phyloP scores from a whole-genome alignment of 2,113 vertebrate genomes.

The Chaetodon auriga region DNA sequence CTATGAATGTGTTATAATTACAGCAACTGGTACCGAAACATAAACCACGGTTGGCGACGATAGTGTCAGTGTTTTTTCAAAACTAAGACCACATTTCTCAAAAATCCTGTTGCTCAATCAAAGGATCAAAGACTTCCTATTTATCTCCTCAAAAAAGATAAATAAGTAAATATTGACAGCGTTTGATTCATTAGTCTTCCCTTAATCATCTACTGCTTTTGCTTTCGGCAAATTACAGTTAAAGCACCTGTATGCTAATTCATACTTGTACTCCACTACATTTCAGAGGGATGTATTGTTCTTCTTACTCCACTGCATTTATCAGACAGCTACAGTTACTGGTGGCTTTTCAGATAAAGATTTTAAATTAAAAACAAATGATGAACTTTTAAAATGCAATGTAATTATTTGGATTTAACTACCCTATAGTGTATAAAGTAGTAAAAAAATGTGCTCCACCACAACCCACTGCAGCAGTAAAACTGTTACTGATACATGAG shows the following conservation, averaged over 20 bases:
- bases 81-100: slow-evolving; percentile 17
- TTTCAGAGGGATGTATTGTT: neutral
- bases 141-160: neutral
- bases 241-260: neutral
- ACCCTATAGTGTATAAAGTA: neutral
- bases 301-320: neutral
- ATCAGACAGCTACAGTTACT: neutral
- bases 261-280: neutral
- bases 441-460: neutral
- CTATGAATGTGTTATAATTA: slow-evolving; percentile 2
- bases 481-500: neutral
- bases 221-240: neutral
- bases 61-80: neutral
- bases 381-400: neutral
- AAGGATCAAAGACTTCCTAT: slow-evolving; percentile 14
- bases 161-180: slow-evolving; percentile 2
- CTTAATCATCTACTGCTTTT: neutral
- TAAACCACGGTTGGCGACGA: neutral
- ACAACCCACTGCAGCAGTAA: neutral
- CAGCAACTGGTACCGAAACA: neutral
- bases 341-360: neutral
- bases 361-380: neutral
- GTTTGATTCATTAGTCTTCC: neutral
- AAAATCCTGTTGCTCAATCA: slow-evolving; percentile 27
- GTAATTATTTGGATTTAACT: neutral